A percentile compares a stretch with the other conserved stretches of the same genome.
These are phyloP conservation scores for Drosophila neocordata DNA, from an alignment of 1,140 invertebrate genomes.

Conservation along the genomic window DNA sequence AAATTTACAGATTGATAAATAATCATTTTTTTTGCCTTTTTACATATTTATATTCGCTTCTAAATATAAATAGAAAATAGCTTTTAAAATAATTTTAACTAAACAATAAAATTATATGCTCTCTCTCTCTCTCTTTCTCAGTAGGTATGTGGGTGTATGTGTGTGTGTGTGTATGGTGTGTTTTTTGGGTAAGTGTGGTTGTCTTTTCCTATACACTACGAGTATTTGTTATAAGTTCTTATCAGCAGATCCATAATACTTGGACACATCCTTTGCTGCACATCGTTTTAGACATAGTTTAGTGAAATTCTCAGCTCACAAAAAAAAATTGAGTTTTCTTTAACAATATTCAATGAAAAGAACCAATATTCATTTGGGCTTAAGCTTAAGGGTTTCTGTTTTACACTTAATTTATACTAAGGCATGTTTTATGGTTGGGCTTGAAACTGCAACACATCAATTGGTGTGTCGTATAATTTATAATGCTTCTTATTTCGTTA, in stretches of 20 bases:
- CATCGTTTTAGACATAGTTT: neutral
- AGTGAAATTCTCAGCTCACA: neutral
- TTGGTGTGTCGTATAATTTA: conserved; percentile 42
- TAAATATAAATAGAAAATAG: conserved; percentile 61
- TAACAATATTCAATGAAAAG: conserved; percentile 15
- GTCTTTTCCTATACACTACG: conserved; percentile 61
- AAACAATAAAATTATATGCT: conserved; percentile 13
- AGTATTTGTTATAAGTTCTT: conserved; percentile 56
- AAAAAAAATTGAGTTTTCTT: conserved; percentile 7
- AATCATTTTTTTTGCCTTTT: conserved; percentile 40
- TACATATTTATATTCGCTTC: conserved; percentile 57
- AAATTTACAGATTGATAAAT: conserved; percentile 34
- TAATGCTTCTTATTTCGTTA: conserved; percentile 17
- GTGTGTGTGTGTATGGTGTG: conserved; percentile 20
- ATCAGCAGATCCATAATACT: conserved; percentile 58
- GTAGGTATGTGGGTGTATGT: neutral
- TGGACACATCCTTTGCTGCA: conserved; percentile 28
- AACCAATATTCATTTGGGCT: conserved; percentile 35
- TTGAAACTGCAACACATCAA: conserved; percentile 52
- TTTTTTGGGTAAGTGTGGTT: conserved; percentile 18
- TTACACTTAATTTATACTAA: conserved; percentile 61
- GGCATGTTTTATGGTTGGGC: conserved; percentile 56
- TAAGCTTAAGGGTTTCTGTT: conserved; percentile 42
- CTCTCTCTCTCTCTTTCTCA: neutral
- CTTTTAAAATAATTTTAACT: conserved; percentile 19